Conservation (phyloP, 2,113 vertebrate species). For the Nematolebias whitei region DNA sequence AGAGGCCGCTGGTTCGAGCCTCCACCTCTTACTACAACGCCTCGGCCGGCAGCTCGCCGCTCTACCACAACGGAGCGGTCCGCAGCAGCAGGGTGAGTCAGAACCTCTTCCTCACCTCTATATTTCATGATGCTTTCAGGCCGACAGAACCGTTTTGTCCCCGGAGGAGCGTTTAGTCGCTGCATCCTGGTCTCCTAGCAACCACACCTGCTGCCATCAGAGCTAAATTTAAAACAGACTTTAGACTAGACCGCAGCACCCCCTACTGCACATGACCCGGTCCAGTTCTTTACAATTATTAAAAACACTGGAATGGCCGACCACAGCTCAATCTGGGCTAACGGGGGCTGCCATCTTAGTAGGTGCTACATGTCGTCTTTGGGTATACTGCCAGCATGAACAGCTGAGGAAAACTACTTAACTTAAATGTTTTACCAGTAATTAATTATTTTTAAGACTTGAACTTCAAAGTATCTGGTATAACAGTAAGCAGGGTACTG, state of each 20-base stretch:
- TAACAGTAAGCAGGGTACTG: too few relatives aligned
- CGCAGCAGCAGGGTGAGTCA: constrained; percentile 83
- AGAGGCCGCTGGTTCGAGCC: constrained; percentile 88
- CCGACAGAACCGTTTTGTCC: constrained; percentile 24
- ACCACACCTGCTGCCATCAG: constrained; percentile 42
- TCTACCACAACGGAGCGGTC: constrained; percentile 85
- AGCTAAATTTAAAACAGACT: constrained; percentile 61
- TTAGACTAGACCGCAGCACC: neutral
- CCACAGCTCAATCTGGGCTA: too few relatives aligned
- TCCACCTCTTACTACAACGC: constrained; percentile 83
- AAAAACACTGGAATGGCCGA: too few relatives aligned
- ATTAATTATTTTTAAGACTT: too few relatives aligned
- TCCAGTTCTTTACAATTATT: too few relatives aligned
- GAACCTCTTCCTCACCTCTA: neutral
- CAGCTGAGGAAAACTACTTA: too few relatives aligned
- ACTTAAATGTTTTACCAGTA: too few relatives aligned
- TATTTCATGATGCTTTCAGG: constrained; percentile 16
- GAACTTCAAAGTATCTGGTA: too few relatives aligned
- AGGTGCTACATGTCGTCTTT: too few relatives aligned
- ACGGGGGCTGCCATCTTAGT: too few relatives aligned
- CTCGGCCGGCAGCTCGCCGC: constrained; percentile 84
- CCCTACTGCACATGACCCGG: neutral
- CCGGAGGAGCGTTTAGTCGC: constrained; percentile 34
- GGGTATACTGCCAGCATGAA: too few relatives aligned
- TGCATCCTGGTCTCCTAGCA: constrained; percentile 61